Base-by-base conservation (phyloP, 2,113 vertebrate species). In the Cebidichthys violaceus region DNA sequence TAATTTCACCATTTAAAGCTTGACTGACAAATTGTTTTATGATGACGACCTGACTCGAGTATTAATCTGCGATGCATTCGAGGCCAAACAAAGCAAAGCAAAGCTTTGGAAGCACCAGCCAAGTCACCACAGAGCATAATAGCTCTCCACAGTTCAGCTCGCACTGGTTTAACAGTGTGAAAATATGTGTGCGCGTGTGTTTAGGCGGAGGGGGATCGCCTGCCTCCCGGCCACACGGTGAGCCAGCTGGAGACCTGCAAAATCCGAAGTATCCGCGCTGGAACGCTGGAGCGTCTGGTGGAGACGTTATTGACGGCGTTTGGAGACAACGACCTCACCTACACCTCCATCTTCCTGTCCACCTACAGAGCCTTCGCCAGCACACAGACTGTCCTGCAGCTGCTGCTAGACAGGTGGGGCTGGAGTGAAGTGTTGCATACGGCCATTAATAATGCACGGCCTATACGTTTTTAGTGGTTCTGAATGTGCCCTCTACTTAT, bases 241-340 rank as follows among this genome's bases (percentile, higher is more conserved):
- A 98, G 96, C 91, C 98, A 98, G 87, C 93, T 97, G 64, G 97
- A 99, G 91, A 99, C 98, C 3, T 97, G 95, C 91, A 99, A 98
- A 89, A 97, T 98, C 92, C 96, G 98, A 83, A 97, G 96, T 11
- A 99, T 99, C 75, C 97, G 97, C 9, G 97, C 97, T 1, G 98
- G 98, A 65, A 98, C 97, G 0, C 85, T 99, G 94, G 97, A 98
- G 91, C 97, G 97, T 57, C 96, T 99, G 66, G 98, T 99, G 89
- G 98, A 99, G 92, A 99, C 97, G 52, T 91, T 99, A 68, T 84
- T 99, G 71, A 99, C 96, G 0, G 97, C 98, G 1, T 97, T 97
- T 31, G 97, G 96, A 18, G 97, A 99, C 94, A 98, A 98, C 0
- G 98, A 99, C 92, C 97, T 97, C 83, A 97, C 97, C 47, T 99